A percentile compares a stretch with the other conserved stretches of the same genome.
These are phyloP conservation scores for Doryteuthis pealeii DNA, from an alignment of 1,140 invertebrate species.

Conservation along the genomic window DNA sequence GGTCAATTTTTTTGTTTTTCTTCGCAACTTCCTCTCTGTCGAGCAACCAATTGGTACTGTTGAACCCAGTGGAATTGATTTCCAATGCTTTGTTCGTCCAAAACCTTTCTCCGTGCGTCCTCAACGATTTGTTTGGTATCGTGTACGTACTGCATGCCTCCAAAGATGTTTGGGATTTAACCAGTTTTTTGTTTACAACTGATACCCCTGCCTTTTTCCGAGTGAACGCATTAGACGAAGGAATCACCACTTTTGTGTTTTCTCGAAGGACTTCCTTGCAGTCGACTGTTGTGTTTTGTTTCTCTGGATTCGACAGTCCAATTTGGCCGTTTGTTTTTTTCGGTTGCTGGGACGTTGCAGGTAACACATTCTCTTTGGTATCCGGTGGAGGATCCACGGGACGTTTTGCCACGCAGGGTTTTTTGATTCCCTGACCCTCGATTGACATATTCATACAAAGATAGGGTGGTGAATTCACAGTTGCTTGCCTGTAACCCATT, in stretches of 20 bases:
- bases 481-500: conserved; percentile 74
- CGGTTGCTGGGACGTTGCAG: background rate
- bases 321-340: background rate
- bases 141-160: too few species aligned
- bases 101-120: too few species aligned
- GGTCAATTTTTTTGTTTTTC: too few species aligned
- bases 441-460: conserved; percentile 76
- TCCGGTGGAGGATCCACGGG: background rate
- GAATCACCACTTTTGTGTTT: background rate
- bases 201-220: too few species aligned
- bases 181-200: too few species aligned
- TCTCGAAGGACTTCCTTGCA: background rate
- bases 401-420: conserved; percentile 26
- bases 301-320: background rate
- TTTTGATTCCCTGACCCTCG: conserved; percentile 66
- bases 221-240: too few species aligned
- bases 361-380: background rate
- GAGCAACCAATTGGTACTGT: too few species aligned
- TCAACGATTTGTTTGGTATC: too few species aligned
- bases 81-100: too few species aligned
- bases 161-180: too few species aligned
- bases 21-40: too few species aligned
- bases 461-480: conserved; percentile 79
- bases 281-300: background rate
- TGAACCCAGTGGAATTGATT: too few species aligned